Evolutionary conservation across 2,888 invertebrate genomes (phyloP).

Genomic region (Tetanocera ferruginea): DNA sequence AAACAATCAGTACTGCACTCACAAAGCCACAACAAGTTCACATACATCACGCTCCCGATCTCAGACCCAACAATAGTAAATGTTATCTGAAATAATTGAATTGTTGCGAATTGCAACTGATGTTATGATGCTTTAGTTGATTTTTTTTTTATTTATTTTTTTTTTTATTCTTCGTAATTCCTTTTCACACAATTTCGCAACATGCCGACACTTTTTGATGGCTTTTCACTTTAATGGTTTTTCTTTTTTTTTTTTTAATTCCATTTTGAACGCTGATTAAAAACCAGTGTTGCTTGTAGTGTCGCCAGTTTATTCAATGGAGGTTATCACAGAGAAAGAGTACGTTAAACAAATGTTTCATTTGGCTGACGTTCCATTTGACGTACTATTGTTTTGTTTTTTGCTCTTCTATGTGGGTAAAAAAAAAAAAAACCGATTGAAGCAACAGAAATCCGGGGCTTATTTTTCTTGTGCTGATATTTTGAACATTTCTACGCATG

Average conservation of each 20-base stretch:
- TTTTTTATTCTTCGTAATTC: background rate
- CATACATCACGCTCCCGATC: background rate
- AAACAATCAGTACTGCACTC: too few relatives aligned
- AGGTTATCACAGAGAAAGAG: background rate
- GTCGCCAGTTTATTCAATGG: background rate
- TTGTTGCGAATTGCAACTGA: conserved; percentile 47
- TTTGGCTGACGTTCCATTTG: background rate
- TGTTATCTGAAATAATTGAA: conserved; percentile 49
- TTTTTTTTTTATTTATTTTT: conserved; percentile 28
- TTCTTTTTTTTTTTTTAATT: background rate
- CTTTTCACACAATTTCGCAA: background rate
- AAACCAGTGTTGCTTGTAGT: background rate
- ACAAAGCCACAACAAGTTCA: background rate
- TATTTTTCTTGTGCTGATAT: too few relatives aligned
- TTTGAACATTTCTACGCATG: too few relatives aligned
- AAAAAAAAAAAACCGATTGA: too few relatives aligned
- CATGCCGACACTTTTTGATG: background rate
- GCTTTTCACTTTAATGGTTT: background rate
- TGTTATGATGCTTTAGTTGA: conserved; percentile 31
- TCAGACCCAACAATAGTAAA: conserved; percentile 35
- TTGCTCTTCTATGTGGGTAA: too few relatives aligned
- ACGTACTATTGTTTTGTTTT: background rate
- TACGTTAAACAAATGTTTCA: background rate
- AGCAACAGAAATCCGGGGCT: too few relatives aligned
- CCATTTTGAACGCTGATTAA: background rate